These are phyloP conservation scores for Columba guinea DNA, from an alignment of 2,797 vertebrate genomes.

Conservation along the genomic window DNA sequence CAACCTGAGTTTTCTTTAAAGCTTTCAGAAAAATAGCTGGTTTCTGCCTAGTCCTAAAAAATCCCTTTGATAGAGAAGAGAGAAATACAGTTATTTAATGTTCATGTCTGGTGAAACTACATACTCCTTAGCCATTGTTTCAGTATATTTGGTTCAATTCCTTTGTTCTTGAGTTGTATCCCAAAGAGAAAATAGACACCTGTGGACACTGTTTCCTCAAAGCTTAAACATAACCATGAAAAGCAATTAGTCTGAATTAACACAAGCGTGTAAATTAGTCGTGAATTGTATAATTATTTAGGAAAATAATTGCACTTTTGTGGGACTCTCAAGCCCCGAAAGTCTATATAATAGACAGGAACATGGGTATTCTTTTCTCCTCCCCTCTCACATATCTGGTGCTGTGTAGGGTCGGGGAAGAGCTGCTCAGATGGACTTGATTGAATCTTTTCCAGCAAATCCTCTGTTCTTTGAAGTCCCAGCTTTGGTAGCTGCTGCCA, in stretches of 20 bases:
- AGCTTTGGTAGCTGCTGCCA: conserved; percentile 13
- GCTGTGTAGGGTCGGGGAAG: not conserved
- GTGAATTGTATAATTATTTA: not conserved
- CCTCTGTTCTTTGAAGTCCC: conserved; percentile 35
- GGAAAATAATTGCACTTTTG: not conserved
- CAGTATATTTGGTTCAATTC: not conserved
- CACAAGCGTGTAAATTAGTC: not conserved
- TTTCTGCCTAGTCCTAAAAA: not conserved
- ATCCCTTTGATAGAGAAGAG: not conserved
- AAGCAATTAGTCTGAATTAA: conserved; percentile 16
- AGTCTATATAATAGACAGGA: not conserved
- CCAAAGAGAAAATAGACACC: not conserved
- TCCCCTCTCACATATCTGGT: accelerated
- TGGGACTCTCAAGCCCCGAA: not conserved
- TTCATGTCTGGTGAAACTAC: not conserved
- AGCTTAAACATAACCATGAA: not conserved
- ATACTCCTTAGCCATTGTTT: not conserved
- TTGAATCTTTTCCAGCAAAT: not conserved
- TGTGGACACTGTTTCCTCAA: not conserved
- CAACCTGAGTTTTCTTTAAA: not conserved
- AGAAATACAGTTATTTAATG: not conserved
- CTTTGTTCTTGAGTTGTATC: not conserved
- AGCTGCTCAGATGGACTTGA: not conserved
- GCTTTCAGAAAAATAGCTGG: not conserved
- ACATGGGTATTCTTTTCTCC: not conserved